Conservation (phyloP, 2,113 vertebrate species). For the Chaenocephalus aceratus region DNA sequence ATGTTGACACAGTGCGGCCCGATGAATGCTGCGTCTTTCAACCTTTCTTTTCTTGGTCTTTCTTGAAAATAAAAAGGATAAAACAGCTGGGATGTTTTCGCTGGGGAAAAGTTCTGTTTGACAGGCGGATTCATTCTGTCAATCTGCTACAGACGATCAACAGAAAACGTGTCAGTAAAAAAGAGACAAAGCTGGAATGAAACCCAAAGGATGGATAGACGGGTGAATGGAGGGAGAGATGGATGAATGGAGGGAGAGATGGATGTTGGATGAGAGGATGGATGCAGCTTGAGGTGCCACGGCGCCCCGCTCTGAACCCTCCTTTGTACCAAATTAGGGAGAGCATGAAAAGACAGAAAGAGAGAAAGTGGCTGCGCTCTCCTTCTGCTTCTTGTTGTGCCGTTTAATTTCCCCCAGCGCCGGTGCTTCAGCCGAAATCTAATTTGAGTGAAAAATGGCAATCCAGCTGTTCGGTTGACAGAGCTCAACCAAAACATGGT, state of each 20-base stretch:
- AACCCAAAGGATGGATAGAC: background rate
- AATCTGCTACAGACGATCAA: background rate
- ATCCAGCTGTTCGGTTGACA: slow-evolving; percentile 82
- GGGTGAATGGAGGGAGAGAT: background rate
- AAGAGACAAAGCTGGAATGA: slow-evolving; percentile 7
- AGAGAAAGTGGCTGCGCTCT: slow-evolving; percentile 66
- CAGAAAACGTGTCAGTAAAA: background rate
- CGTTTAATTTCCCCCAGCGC: slow-evolving; percentile 77
- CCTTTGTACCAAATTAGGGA: slow-evolving; percentile 70
- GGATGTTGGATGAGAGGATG: slow-evolving; percentile 39
- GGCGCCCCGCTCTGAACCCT: slow-evolving; percentile 64
- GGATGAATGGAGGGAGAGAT: background rate
- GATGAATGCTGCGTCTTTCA: background rate
- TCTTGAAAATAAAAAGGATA: background rate
- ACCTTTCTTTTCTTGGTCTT: background rate
- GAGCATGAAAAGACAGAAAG: slow-evolving; percentile 64
- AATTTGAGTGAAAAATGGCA: slow-evolving; percentile 83
- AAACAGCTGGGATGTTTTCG: background rate
- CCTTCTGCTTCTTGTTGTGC: slow-evolving; percentile 65
- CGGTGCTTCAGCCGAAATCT: slow-evolving; percentile 81
- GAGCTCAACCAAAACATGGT: slow-evolving; percentile 78
- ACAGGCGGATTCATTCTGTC: background rate
- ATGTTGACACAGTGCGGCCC: background rate
- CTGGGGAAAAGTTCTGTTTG: background rate
- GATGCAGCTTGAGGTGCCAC: slow-evolving; percentile 57